Base-by-base conservation (phyloP, 2,797 vertebrate species). In the Triplophysa bombifrons region DNA sequence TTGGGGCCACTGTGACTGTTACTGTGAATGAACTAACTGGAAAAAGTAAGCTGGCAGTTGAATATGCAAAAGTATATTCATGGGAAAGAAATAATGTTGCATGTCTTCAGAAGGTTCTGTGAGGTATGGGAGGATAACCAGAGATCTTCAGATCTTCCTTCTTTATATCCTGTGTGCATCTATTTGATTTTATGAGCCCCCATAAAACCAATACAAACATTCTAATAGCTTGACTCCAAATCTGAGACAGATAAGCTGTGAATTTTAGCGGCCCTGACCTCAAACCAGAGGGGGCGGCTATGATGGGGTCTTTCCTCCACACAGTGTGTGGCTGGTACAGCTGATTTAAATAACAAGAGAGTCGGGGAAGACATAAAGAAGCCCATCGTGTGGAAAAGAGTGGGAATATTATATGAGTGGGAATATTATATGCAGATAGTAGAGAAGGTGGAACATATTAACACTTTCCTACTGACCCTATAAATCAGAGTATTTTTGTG, bases 281-380 rank as follows among this genome's bases (percentile, higher is more conserved):
- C 12, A 65, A 27, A 66, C n/a, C 17, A 22, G 22, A 74, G 79
- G 68, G 69, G 65, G 61, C 60, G 41, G 34, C 16, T 27, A 38
- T 83, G 80, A 85, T 80, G 60, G 86, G 86, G 83, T 86, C 86
- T 87, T 86, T 87, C 83, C 86, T 79, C 74, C 30, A 22, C 30
- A 74, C 74, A 66, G 17, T 58, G 22, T 61, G 63, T 38, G 53
- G n/a, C n/a, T 55, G 11, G 16, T 55, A 27, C 70, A 80, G 60
- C 34, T 69, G 70, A 67, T 84, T 70, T 83, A 55, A 83, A 85
- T 85, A 80, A 64, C 13, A 76, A 10, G 19, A 56, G 22, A 68
- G 50, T 20, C 51, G 46, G 64, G 50, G 44, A 60, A 67, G 27
- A 61, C 20, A 27, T 48, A 25, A 7, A 19, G 7, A 12, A 78